These are phyloP conservation scores for Labrus mixtus DNA, from an alignment of 2,113 vertebrate species.

Conservation along the genomic window DNA sequence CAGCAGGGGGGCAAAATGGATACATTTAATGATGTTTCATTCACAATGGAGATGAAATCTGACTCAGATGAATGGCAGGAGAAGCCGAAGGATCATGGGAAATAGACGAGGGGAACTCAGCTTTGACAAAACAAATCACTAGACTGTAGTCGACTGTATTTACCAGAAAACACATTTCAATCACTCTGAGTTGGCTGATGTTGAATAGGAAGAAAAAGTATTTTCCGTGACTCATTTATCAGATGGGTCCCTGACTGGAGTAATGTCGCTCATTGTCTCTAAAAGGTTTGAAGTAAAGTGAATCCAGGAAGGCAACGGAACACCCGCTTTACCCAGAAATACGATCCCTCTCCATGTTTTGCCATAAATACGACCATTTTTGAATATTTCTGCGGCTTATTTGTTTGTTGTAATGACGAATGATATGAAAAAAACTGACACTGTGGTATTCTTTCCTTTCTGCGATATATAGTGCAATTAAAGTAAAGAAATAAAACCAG, in stretches of 20 bases:
- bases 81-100: slow-evolving; percentile 61
- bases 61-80: slow-evolving; percentile 47
- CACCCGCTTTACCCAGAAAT: no score
- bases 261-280: slow-evolving; percentile 24
- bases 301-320: slow-evolving; percentile 42
- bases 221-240: slow-evolving; percentile 73
- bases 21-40: slow-evolving; percentile 13
- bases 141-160: slow-evolving; percentile 80
- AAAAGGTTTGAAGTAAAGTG: slow-evolving; percentile 23
- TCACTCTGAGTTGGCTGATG: slow-evolving; percentile 69
- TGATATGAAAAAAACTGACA: no score
- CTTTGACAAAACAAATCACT: slow-evolving; percentile 65
- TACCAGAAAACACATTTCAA: slow-evolving; percentile 77
- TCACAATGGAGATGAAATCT: slow-evolving; percentile 33
- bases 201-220: slow-evolving; percentile 74
- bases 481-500: no score
- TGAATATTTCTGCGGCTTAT: no score
- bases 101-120: slow-evolving; percentile 62
- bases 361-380: no score
- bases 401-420: no score
- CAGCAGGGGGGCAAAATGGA: slow-evolving; percentile 19
- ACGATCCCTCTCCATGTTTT: no score
- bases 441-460: no score
- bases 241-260: slow-evolving; percentile 55
- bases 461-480: no score